Evolutionary conservation across 2,888 invertebrate species (phyloP).

Genomic region (Psylliodes chrysocephalus): DNA sequence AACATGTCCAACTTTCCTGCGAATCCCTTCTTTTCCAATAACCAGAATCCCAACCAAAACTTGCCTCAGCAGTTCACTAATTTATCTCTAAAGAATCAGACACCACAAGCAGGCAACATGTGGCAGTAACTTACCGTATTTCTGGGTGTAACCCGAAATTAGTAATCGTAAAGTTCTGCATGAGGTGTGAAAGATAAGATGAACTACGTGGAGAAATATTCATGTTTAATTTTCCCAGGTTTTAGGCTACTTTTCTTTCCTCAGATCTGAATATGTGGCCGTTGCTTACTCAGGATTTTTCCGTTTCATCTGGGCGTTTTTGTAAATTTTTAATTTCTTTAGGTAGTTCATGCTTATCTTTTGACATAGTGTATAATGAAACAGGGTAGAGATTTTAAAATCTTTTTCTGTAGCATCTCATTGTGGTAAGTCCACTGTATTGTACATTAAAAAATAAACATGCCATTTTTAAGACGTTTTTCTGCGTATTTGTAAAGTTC

Average conservation of each 20-base stretch:
- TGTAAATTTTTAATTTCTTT: not conserved
- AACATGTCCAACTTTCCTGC: slow-evolving; percentile 40
- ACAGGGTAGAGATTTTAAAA: slow-evolving; percentile 16
- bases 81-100: slow-evolving; percentile 61
- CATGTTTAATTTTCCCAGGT: no score
- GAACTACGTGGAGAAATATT: not conserved
- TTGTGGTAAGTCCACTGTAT: slow-evolving; percentile 17
- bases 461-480: not conserved
- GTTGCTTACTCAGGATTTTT: no score
- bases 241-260: no score
- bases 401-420: slow-evolving; percentile 2
- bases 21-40: slow-evolving; percentile 58
- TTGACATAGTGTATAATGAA: not conserved
- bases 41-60: slow-evolving; percentile 46
- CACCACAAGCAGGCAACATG: slow-evolving; percentile 52
- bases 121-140: slow-evolving; percentile 58
- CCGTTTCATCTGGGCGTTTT: not conserved
- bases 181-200: not conserved
- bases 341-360: not conserved
- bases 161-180: not conserved
- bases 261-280: no score
- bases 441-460: slow-evolving; percentile 4
- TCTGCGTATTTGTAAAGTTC: slow-evolving; percentile 10
- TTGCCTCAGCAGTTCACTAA: slow-evolving; percentile 67
- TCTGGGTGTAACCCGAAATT: slow-evolving; percentile 12